Evolutionary conservation across 1,140 invertebrate genomes (phyloP).

Genomic region (Ctenoplectra terminalis): DNA sequence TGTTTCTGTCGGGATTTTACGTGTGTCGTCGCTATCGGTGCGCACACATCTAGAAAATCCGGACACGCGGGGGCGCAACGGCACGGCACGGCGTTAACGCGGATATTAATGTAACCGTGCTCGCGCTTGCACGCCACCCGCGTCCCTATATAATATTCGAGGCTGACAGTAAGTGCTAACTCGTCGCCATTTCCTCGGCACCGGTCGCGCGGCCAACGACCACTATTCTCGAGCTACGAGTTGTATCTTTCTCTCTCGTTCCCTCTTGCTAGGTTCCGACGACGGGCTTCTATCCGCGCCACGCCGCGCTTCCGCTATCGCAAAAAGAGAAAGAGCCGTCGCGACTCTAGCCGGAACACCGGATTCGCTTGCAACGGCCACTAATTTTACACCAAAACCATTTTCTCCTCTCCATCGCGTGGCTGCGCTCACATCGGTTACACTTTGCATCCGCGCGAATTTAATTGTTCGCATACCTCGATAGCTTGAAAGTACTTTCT

Average conservation of each 20-base stretch:
- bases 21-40: slow-evolving; percentile 18
- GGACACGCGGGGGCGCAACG: background rate
- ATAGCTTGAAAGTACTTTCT: background rate
- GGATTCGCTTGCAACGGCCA: background rate
- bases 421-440: background rate
- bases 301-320: background rate
- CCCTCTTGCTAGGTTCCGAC: too few relatives aligned
- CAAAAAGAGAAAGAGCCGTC: background rate
- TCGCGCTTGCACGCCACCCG: slow-evolving; percentile 12
- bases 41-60: slow-evolving; percentile 36
- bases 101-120: slow-evolving; percentile 61
- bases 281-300: background rate
- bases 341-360: too few relatives aligned
- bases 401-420: background rate
- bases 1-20: slow-evolving; percentile 39
- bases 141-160: slow-evolving; percentile 58
- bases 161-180: slow-evolving; percentile 59
- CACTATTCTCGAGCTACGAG: background rate
- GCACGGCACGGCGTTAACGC: slow-evolving; percentile 47
- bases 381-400: slow-evolving; percentile 5
- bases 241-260: background rate
- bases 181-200: slow-evolving; percentile 48
- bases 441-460: background rate
- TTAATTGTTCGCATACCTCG: background rate
- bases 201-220: background rate